Evolutionary conservation across 2,113 vertebrate genomes (phyloP), one percentile per base, ranked within the genome.

Genomic region (Xerus inauris): DNA sequence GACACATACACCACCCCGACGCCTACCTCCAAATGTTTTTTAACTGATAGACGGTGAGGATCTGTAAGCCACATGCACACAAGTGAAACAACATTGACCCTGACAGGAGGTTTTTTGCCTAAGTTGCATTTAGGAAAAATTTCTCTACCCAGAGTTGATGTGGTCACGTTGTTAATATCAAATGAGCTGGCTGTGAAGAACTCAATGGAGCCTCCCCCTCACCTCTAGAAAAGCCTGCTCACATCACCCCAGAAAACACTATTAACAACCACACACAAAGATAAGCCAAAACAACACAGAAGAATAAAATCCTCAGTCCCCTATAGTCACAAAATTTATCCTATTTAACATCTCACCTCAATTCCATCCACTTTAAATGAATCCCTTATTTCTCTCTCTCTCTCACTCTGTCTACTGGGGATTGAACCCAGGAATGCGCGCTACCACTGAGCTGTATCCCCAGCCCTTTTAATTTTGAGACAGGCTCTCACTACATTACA

Each of bases 51-150:
- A 92, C 80, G 75, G 85, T 24, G 93, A 75, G 96, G 97, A 64
- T 98, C 98, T 98, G 98, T 88, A 38, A 57, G 97, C 98, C 98
- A 98, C 89, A 98, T 98, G 98, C 96, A 92, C 20, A 75, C 85
- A 80, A 73, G 24, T 45, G 81, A 96, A 96, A 0, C 0, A 94
- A 57, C 89, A 82, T 32, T 91, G 94, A 89, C 59, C 88, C 88
- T 79, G 93, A 95, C 76, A 65, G 84, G 83, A 76, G 86, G n/a
- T 77, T 85, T 96, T 96, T 97, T 96, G 93, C 97, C 84, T 73
- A 92, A 97, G 94, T 87, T 97, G 90, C 35, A 71, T 97, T 97
- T 85, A 84, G 91, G 94, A 96, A 94, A 96, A 79, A 76, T 92
- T 97, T 97, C 94, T 97, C 96, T 89, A 3, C 92, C 81, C 45